These are phyloP conservation scores for Charina bottae DNA, from an alignment of 2,113 vertebrate genomes.

Conservation along the genomic window DNA sequence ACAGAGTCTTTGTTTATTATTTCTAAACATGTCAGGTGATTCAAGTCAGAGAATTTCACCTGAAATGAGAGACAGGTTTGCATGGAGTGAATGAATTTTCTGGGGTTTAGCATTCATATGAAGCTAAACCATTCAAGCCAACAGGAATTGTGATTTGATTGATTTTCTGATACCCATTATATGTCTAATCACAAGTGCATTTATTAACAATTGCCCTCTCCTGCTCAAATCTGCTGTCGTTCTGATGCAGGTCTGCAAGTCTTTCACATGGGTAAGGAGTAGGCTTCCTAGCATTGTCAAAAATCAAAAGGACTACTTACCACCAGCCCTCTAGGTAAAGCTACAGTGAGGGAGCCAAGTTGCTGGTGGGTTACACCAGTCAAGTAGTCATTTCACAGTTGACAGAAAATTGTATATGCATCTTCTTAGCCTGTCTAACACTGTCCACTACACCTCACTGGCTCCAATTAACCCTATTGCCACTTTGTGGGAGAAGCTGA, in stretches of 20 bases:
- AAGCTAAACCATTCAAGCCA: background rate
- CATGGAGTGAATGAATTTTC: background rate
- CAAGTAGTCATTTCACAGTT: background rate
- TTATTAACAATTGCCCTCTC: background rate
- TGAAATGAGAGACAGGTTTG: background rate
- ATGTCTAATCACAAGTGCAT: background rate
- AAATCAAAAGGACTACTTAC: background rate
- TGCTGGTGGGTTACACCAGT: background rate
- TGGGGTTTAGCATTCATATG: background rate
- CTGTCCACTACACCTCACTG: background rate
- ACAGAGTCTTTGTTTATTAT: background rate
- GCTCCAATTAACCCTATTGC: background rate
- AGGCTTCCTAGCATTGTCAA: background rate
- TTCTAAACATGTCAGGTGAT: background rate
- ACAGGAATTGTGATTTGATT: background rate
- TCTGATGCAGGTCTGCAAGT: background rate
- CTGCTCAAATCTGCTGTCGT: background rate
- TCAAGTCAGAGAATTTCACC: background rate
- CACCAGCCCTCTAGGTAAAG: background rate
- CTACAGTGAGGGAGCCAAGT: background rate
- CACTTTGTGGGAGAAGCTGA: background rate
- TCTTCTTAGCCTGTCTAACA: background rate
- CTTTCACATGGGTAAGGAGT: background rate
- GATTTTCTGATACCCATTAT: slow-evolving; percentile 2
- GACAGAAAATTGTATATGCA: background rate